A percentile compares a stretch with the other conserved stretches of the same genome.
Evolutionary conservation across 1,140 invertebrate species (phyloP).

Genomic region (Popillia japonica): DNA sequence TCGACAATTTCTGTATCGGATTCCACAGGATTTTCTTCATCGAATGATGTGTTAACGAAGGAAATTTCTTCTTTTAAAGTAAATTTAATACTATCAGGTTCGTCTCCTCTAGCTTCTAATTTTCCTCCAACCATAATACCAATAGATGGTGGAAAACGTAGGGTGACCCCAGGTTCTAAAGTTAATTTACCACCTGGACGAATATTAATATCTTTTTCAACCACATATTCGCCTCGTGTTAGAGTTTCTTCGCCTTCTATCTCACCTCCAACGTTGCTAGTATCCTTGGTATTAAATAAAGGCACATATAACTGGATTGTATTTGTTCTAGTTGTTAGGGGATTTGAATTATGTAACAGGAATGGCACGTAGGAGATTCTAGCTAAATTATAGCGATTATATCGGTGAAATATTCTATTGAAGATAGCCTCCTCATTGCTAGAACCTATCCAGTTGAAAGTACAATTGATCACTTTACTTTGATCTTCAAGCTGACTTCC

Average conservation of each 20-base stretch:
- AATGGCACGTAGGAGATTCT: slow-evolving; percentile 88
- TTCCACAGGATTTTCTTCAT: slow-evolving; percentile 52
- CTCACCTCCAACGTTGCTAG: slow-evolving; percentile 83
- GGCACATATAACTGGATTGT: slow-evolving; percentile 78
- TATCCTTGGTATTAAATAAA: slow-evolving; percentile 73
- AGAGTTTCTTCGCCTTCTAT: slow-evolving; percentile 86
- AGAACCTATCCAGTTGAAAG: slow-evolving; percentile 92
- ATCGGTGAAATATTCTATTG: slow-evolving; percentile 84
- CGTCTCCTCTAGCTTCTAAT: slow-evolving; percentile 81
- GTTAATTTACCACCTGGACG: slow-evolving; percentile 86
- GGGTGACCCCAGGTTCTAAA: slow-evolving; percentile 84
- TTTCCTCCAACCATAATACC: slow-evolving; percentile 97
- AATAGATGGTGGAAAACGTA: slow-evolving; percentile 88
- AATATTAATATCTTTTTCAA: slow-evolving; percentile 90
- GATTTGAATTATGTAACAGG: slow-evolving; percentile 83
- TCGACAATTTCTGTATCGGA: slow-evolving; percentile 65
- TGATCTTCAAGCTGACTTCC: slow-evolving; percentile 95
- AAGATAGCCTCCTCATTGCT: slow-evolving; percentile 81
- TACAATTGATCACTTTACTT: slow-evolving; percentile 91
- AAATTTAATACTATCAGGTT: slow-evolving; percentile 79
- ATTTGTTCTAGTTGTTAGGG: slow-evolving; percentile 79
- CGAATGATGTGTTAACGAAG: slow-evolving; percentile 65
- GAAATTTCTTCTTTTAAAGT: slow-evolving; percentile 78
- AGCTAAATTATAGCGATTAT: slow-evolving; percentile 91
- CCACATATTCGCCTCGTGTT: slow-evolving; percentile 80